Base-by-base conservation (phyloP, 2,888 invertebrate species). In the Macrophya annulata region DNA sequence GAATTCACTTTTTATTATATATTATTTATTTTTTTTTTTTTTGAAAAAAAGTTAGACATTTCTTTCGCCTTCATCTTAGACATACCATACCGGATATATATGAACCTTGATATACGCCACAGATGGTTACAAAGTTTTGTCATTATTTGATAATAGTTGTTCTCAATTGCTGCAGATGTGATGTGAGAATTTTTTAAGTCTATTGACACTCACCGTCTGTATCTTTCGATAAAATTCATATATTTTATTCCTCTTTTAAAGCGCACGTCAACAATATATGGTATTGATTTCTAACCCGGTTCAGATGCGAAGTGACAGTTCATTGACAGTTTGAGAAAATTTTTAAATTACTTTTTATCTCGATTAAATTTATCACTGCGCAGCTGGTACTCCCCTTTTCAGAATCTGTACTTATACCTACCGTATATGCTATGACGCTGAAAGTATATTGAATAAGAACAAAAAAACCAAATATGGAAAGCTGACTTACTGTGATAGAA, bases 101-200 rank as follows among this genome's bases (percentile, higher is more conserved):
- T 71, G 62, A 31, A 51, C 31, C 5, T 40, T 17, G 15, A 17
- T 51, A 17, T 51, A 55, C 43, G 81, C 25, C 83, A 43, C 83
- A 83, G 65, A 83, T 71, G 68, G 21, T n/a, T 83, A 10, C 17
- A 68, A 83, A 83, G 17, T 83, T 83, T 71, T 31, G 83, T 83
- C 51, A 83, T 83, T 48, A 83, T 15, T 48, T 51, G 83, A 17
- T 5, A 83, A 83, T 48, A 83, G 43, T 81, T 83, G 10, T 37
- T 62, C 21, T 15, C 21, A 4, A 25, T 15, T 9, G 12, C 68
- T 37, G n/a, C 72, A 72, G 43, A n/a, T 43, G 72, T 43, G 74
- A n/a, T 21, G 51, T 5, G 77, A 21, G 17, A n/a, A 62, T 37
- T 17, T 51, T 76, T 4, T 6, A n/a, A 12, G 72, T n/a, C 17